Base-by-base conservation (phyloP, 92 coral and sea anemone genomes). In the Palythoa heliodiscus region DNA sequence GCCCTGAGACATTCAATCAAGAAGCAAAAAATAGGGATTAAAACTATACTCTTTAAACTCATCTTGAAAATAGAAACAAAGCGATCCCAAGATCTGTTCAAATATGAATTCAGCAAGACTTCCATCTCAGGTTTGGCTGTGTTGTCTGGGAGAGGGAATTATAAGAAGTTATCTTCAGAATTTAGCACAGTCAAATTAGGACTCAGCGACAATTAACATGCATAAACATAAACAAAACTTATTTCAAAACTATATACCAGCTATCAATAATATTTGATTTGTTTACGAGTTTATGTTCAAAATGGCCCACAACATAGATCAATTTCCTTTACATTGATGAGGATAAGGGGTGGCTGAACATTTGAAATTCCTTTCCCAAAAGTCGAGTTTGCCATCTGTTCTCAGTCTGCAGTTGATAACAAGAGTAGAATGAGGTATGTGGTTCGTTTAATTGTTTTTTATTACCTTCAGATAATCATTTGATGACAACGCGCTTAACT, bases 1-100 rank as follows among this genome's bases (percentile, higher is more conserved):
- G 10, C 93, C 92, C 96, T 93, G 61, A 54, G 35, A 80, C 69
- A 63, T 63, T 19, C 20, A 24, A 63, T 17, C 22, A 63, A 63
- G 69, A 10, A 10, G 11, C 7, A 63, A 63, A 8, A 6, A 4
- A 29, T 29, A 63, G 19, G 11, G 24, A 8, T 4, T 4, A 63
- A 63, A n/a, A 63, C 1, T 3, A 11, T 58, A 15, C 7, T 58
- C 14, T 58, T 15, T 15, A 19, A 63, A 5, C 4, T n/a, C 2
- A 0, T 63, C 11, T 43, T 43, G 48, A 43, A 43, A 43, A 43
- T 43, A 7, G 50, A 43, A 43, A 43, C 50, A 43, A 43, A 43
- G 50, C 50, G 9, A 43, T 43, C 4, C 50, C 50, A 7, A 43
- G 50, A 43, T 5, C 6, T 5, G 50, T 7, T 43, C 50, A 43